Base-by-base conservation (phyloP, 92 coral and sea anemone genomes). In the Desmophyllum pertusum region DNA sequence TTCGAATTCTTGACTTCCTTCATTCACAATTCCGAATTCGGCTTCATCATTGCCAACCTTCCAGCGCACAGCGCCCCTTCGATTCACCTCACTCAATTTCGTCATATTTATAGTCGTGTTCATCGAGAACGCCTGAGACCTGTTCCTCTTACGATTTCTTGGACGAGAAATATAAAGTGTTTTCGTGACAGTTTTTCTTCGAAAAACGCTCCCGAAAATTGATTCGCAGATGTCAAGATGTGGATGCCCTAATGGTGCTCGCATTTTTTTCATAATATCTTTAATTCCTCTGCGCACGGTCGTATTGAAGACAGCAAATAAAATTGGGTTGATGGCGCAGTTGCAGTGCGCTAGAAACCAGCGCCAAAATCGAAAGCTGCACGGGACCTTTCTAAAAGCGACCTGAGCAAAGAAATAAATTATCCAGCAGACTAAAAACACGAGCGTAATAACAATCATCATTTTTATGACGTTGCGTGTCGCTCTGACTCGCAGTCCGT, bases 271-370 rank as follows among this genome's bases (percentile, higher is more conserved):
- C 3, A 41, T 6, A 57, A 63, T 11, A 17, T 45, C 67, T 46
- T 65, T 85, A 53, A 79, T 85, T 0, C 88, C 87, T 25, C 78
- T 68, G 11, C 90, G 89, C 41, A 84, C 78, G 3, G 71, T 73
- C 10, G 36, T 23, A 53, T 89, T 75, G 62, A 81, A 86, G 9
- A 59, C 41, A 1, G 81, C 80, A 42, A 85, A 82, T n/a, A 89
- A 48, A 18, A 67, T 17, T 0, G 93, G 93, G 76, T 77, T 85
- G 11, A 89, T 48, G 1, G 90, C 93, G 41, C 93, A 85, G 70
- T 86, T 89, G 46, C 90, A 62, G 70, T 89, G 93, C 14, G 93
- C 93, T 18, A 89, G 70, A 53, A 89, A 85, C 67, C 70, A 25
- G 1, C 93, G 90, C 51, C 84, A 67, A 73, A 85, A 86, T 25